Evolutionary conservation across 2,113 vertebrate species (phyloP).

Genomic region (Ageneiosus marmoratus): DNA sequence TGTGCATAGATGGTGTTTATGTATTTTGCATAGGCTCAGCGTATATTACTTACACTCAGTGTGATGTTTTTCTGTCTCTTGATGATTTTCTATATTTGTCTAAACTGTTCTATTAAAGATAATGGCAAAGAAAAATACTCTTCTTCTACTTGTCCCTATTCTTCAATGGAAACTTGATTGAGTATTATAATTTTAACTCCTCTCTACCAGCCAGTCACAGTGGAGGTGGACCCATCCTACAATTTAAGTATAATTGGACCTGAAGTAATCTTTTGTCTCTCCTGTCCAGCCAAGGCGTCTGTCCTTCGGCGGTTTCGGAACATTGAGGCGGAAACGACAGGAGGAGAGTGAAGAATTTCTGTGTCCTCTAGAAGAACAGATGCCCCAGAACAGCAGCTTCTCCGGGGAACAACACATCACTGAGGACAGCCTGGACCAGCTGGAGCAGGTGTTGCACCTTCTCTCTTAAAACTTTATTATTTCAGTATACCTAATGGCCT

Average conservation of each 20-base stretch:
- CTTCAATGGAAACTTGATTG: background rate
- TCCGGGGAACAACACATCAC: conserved; percentile 75
- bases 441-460: conserved; percentile 80
- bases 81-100: background rate
- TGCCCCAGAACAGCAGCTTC: conserved; percentile 74
- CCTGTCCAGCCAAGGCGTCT: conserved; percentile 84
- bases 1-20: no score
- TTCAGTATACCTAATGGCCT: background rate
- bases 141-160: background rate
- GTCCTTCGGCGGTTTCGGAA: conserved; percentile 88
- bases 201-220: background rate
- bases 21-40: no score
- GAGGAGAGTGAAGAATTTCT: conserved; percentile 90
- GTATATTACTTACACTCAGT: background rate
- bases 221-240: background rate
- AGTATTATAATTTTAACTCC: background rate
- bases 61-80: background rate
- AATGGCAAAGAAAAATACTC: background rate
- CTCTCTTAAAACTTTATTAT: background rate
- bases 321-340: conserved; percentile 87
- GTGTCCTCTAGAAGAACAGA: conserved; percentile 91
- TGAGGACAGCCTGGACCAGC: conserved; percentile 81
- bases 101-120: background rate
- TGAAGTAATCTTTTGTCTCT: background rate
- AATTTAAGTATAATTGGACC: background rate